Evolutionary conservation across 1,140 invertebrate species (phyloP), one percentile per base, ranked within the genome.

Genomic region (Chrysoperla carnea): DNA sequence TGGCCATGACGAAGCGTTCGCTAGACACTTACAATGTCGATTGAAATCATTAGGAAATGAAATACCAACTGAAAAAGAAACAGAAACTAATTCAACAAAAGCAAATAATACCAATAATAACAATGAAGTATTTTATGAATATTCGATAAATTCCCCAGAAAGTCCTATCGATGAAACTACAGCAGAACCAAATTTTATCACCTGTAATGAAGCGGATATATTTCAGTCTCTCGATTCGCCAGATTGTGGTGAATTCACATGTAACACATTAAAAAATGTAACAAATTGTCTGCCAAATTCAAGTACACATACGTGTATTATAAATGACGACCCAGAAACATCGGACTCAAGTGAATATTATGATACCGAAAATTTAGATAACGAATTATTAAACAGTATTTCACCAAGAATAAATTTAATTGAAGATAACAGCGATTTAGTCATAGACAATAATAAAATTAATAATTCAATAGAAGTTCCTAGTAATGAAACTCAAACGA

Each of bases 1-100:
- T 36, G 76, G 76, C 28, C 68, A 79, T 41, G 81, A 81, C 12
- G 82, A 84, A 55, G 78, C 80, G 35, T 83, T 86, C 54, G 82
- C 83, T 38, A 66, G 78, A 43, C 74, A 76, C 51, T 64, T 86
- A 41, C 81, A 84, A 50, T 72, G 72, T 23, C 75, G 79, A 45
- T 63, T 86, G 41, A 72, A 73, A 45, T 76, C 76, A 36, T 64
- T 84, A 40, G 75, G 75, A 12, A 29, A 39, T 14, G 27, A 40
- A 14, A 36, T 36, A 11, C 54, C 62, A 11, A 31, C 46, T 0
- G 46, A 42, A 14, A 53, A 58, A 27, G 52, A 53, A 9, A 52
- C 61, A 41, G 57, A 64, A 48, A 62, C 69, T 47, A 60, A 52
- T 57, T 64, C 58, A 46, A 67, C 66, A 67, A 56, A 67, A 14